These are phyloP conservation scores for Microcebus tavaratra DNA, from an alignment of 2,113 vertebrate species.

Conservation along the genomic window DNA sequence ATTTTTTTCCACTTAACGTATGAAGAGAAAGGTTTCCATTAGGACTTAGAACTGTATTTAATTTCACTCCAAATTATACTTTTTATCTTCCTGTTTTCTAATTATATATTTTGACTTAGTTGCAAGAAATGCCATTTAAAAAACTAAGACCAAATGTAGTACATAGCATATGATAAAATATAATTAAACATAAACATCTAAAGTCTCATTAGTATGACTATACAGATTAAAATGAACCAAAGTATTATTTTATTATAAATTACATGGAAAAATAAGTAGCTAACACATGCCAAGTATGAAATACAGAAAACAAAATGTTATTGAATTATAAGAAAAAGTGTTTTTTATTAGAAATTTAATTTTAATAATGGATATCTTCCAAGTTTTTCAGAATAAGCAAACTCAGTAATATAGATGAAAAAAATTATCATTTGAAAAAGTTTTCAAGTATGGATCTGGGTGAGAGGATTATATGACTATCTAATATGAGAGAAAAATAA, in stretches of 20 bases:
- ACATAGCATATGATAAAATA: not conserved
- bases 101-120: slow-evolving; percentile 12
- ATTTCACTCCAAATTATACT: not conserved
- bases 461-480: not conserved
- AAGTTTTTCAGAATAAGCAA: slow-evolving; percentile 5
- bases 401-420: not conserved
- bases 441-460: not conserved
- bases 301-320: not conserved
- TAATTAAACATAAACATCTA: slow-evolving; percentile 5
- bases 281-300: slow-evolving; percentile 5
- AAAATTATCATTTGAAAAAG: not conserved
- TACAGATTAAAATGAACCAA: not conserved
- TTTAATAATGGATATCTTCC: not conserved
- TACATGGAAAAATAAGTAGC: not conserved
- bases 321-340: not conserved
- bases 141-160: slow-evolving; percentile 19
- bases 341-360: slow-evolving; percentile 45
- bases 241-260: slow-evolving; percentile 11
- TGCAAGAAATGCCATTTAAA: not conserved
- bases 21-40: slow-evolving; percentile 23
- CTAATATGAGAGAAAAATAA: not conserved
- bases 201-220: not conserved
- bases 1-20: not conserved
- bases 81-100: slow-evolving; percentile 18
- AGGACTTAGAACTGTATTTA: not conserved